A percentile compares a stretch with the other conserved stretches of the same genome.
These are phyloP conservation scores for Eretmocerus hayati DNA, from an alignment of 2,888 invertebrate species.

Conservation along the genomic window DNA sequence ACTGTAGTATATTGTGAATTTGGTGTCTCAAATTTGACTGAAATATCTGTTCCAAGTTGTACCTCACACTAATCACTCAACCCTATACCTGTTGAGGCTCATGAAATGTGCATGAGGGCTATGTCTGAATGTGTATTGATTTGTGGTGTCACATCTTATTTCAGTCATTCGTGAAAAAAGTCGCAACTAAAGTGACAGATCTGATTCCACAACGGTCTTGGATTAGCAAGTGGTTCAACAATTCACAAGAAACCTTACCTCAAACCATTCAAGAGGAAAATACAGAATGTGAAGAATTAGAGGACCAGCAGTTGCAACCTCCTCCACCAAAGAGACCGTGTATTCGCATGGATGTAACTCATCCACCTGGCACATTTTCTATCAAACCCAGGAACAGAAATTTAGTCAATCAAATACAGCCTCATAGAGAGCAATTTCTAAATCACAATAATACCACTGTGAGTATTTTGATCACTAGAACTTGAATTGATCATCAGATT, in stretches of 20 bases:
- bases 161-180: slow-evolving; percentile 65
- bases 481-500: too few relatives aligned
- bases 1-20: too few relatives aligned
- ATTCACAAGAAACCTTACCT: slow-evolving; percentile 33
- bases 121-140: too few relatives aligned
- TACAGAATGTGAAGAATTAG: slow-evolving; percentile 25
- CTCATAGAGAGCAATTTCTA: slow-evolving; percentile 29
- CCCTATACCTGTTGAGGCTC: too few relatives aligned
- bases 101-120: too few relatives aligned
- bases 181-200: slow-evolving; percentile 58
- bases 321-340: slow-evolving; percentile 41
- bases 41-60: not conserved
- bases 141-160: too few relatives aligned
- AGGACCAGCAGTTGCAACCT: slow-evolving; percentile 33
- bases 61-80: too few relatives aligned
- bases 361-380: slow-evolving; percentile 42
- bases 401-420: slow-evolving; percentile 24
- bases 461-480: slow-evolving; percentile 20
- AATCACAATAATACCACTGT: slow-evolving; percentile 29
- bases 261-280: slow-evolving; percentile 25
- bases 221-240: slow-evolving; percentile 44
- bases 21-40: too few relatives aligned
- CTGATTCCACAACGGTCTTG: slow-evolving; percentile 55
- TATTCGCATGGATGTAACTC: slow-evolving; percentile 43
- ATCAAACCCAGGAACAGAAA: slow-evolving; percentile 33